These are phyloP conservation scores for Notolabrus celidotus DNA, from an alignment of 2,797 vertebrate species.

Conservation along the genomic window DNA sequence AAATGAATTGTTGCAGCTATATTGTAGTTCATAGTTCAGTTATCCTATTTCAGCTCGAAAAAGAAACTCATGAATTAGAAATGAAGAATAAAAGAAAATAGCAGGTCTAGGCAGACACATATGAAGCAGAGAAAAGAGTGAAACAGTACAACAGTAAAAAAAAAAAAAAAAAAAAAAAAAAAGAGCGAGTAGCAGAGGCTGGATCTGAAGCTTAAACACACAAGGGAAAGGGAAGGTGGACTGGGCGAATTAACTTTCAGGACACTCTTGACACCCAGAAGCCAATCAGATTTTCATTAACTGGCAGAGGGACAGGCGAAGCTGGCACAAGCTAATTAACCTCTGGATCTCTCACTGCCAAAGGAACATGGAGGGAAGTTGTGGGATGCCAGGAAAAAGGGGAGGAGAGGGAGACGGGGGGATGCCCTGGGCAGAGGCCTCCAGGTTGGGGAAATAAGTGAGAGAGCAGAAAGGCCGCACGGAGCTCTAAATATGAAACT, in stretches of 20 bases:
- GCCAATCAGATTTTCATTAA: constrained; percentile 90
- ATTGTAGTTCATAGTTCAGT: not conserved
- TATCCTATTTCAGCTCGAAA: constrained; percentile 15
- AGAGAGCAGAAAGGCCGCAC: constrained; percentile 49
- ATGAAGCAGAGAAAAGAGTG: constrained; percentile 27
- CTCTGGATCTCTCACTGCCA: constrained; percentile 81
- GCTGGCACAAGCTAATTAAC: constrained; percentile 88
- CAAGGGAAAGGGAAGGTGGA: constrained; percentile 72
- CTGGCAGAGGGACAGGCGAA: constrained; percentile 85
- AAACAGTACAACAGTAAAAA: constrained; percentile 32
- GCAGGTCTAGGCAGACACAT: constrained; percentile 8
- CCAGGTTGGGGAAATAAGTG: constrained; percentile 66
- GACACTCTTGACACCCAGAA: constrained; percentile 88
- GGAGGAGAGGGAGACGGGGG: constrained; percentile 63
- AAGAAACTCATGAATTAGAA: constrained; percentile 48
- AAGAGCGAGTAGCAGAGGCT: constrained; percentile 52
- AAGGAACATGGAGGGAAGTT: constrained; percentile 74
- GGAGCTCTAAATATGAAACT: constrained; percentile 43
- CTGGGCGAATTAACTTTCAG: constrained; percentile 87
- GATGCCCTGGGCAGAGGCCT: constrained; percentile 77
- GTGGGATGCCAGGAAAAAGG: constrained; percentile 72
- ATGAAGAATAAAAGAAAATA: constrained; percentile 4
- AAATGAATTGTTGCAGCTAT: not conserved
- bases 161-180: not conserved
- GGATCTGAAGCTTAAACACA: constrained; percentile 72